Evolutionary conservation across 2,113 vertebrate species (phyloP), one percentile per base, ranked within the genome.

Genomic region (Tichodroma muraria): DNA sequence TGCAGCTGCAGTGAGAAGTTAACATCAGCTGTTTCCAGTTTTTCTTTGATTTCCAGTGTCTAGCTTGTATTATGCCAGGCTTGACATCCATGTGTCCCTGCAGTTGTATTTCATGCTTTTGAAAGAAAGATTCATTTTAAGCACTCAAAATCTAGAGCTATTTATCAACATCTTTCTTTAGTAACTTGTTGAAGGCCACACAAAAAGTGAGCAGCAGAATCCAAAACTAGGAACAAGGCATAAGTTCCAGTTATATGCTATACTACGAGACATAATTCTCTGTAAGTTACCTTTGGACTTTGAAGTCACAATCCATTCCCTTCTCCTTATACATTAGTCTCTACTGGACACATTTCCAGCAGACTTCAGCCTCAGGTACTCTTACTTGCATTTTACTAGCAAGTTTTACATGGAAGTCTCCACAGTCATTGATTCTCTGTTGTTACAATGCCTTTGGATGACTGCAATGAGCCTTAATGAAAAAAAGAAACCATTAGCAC

Each of bases 241-340:
- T 25, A 63, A 59, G n/a, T 71, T 83, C 44, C 73, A 66, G 44
- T 68, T 68, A 31, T 0, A 21, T n/a, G 56, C 54, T 78, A 38
- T 63, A 21, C 42, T 53, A 10, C 19, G 23, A 81, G 70, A 81
- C 49, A 25, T 22, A 54, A 44, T 54, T 77, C 27, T 38, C 37
- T 40, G 35, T 63, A 88, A 93, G 88, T 96, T 91, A 93, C 71
- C 76, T 94, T 63, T 75, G 28, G 49, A 60, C 71, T 88, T 80
- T 10, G 59, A 91, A 91, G 21, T 31, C 56, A 89, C 73, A 82
- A 17, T 21, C 30, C 53, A 24, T 91, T 91, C 68, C 66, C 45
- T 89, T 89, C 93, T 80, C 47, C 30, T 72, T 76, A 69, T 33
- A 63, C 56, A n/a, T 78, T 40, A 44, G 40, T 35, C 33, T 77